phyloP scores from a whole-genome alignment of 2,797 vertebrate species.

The Xenentodon cancila region DNA sequence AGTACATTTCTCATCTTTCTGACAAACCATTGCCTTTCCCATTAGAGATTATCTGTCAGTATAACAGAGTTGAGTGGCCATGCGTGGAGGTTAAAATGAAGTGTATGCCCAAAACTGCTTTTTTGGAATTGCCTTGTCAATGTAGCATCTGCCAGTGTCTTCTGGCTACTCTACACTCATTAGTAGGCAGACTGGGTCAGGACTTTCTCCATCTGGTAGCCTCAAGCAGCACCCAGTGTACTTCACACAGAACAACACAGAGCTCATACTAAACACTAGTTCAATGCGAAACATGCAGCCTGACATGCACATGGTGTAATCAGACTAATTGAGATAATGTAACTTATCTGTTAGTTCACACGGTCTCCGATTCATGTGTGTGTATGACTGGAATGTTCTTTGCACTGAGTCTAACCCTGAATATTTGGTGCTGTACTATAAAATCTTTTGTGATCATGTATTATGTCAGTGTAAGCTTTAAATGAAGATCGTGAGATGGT shows the following conservation, averaged over 20 bases:
- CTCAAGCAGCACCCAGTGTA: slow-evolving; percentile 40
- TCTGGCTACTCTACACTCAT: slow-evolving; percentile 59
- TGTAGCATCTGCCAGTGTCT: slow-evolving; percentile 63
- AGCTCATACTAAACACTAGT: slow-evolving; percentile 21
- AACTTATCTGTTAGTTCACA: neutral
- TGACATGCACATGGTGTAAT: neutral
- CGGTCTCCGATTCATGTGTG: no score
- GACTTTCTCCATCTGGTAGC: slow-evolving; percentile 69
- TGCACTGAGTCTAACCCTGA: no score
- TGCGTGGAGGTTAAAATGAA: slow-evolving; percentile 27
- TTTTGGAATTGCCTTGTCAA: slow-evolving; percentile 29
- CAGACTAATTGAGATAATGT: neutral
- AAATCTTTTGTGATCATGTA: neutral
- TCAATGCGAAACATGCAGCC: slow-evolving; percentile 4
- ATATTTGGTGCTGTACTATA: neutral
- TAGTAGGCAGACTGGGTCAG: slow-evolving; percentile 55
- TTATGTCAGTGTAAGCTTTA: neutral
- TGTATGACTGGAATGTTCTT: no score
- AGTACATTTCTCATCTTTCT: slow-evolving; percentile 9
- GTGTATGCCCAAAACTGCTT: slow-evolving; percentile 21
- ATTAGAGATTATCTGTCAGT: slow-evolving; percentile 7
- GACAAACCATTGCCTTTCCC: neutral
- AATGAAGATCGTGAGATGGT: no score
- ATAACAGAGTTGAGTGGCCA: slow-evolving; percentile 4
- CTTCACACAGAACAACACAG: slow-evolving; percentile 10